Evolutionary conservation across 2,797 vertebrate species (phyloP).

Genomic region (Gorsachius magnificus): DNA sequence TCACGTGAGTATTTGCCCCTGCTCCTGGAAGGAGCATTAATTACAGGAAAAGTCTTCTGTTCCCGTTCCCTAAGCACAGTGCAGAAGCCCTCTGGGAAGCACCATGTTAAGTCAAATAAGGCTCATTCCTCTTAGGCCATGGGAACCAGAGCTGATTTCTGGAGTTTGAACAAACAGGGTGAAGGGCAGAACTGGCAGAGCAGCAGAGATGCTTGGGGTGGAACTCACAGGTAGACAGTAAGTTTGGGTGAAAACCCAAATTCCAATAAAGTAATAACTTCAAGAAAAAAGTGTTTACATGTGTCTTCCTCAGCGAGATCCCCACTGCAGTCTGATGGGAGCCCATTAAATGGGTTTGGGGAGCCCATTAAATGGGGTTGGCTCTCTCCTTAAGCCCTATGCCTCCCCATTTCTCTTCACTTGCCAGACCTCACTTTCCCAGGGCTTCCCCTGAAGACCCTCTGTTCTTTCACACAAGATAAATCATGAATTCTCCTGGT

Average conservation of each 20-base stretch:
- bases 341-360: not conserved
- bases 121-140: too few relatives aligned
- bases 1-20: not conserved
- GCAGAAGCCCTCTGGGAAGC: not conserved
- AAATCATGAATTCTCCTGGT: not conserved
- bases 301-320: not conserved
- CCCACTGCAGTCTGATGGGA: not conserved
- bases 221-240: not conserved
- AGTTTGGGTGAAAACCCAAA: not conserved
- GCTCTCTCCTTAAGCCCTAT: not conserved
- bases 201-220: not conserved
- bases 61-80: not conserved
- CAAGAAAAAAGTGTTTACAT: rapidly evolving
- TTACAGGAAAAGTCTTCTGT: rapidly evolving
- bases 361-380: not conserved
- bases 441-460: not conserved
- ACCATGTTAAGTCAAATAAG: not conserved
- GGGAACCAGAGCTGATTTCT: not conserved
- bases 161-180: not conserved
- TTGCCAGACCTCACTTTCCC: not conserved
- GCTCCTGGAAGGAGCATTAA: not conserved
- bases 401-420: not conserved
- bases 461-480: not conserved
- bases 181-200: not conserved
- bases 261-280: not conserved